Conservation (phyloP, 2,797 vertebrate species). For the Prunella strophiata region DNA sequence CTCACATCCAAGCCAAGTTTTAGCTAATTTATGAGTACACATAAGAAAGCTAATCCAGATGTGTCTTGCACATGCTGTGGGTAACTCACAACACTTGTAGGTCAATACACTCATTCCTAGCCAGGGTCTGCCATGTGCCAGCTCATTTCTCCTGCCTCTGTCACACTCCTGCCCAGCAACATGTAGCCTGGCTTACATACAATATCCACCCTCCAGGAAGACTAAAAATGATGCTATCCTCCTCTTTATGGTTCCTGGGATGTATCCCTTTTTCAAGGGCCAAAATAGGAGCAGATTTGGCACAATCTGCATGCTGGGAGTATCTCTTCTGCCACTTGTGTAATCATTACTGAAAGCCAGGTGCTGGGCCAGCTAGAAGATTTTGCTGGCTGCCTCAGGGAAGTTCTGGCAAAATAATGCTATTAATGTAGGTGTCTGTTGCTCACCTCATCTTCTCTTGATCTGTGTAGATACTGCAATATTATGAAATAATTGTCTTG, state of each 20-base stretch:
- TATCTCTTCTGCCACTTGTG: not conserved
- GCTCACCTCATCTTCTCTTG: not conserved
- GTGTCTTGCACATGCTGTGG: not conserved
- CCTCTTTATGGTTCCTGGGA: not conserved
- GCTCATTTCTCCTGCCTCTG: not conserved
- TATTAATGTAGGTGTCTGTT: not conserved
- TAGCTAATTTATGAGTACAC: not conserved
- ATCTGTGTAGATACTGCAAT: not conserved
- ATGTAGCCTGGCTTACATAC: not conserved
- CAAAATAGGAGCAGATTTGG: not conserved
- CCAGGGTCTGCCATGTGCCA: not conserved
- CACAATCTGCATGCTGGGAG: not conserved
- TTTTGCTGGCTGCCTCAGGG: not conserved
- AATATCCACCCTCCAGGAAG: not conserved
- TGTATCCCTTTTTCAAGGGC: not conserved
- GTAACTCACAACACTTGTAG: not conserved
- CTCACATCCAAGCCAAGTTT: not conserved
- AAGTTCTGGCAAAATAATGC: not conserved
- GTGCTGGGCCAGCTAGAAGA: not conserved
- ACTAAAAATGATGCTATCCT: not conserved
- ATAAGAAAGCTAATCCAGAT: not conserved
- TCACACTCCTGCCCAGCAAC: not conserved
- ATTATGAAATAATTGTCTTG: not conserved
- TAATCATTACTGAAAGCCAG: conserved; percentile 6
- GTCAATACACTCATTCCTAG: not conserved